These are phyloP conservation scores for Eriocheir sinensis DNA, from an alignment of 1,140 invertebrate species.

Conservation along the genomic window DNA sequence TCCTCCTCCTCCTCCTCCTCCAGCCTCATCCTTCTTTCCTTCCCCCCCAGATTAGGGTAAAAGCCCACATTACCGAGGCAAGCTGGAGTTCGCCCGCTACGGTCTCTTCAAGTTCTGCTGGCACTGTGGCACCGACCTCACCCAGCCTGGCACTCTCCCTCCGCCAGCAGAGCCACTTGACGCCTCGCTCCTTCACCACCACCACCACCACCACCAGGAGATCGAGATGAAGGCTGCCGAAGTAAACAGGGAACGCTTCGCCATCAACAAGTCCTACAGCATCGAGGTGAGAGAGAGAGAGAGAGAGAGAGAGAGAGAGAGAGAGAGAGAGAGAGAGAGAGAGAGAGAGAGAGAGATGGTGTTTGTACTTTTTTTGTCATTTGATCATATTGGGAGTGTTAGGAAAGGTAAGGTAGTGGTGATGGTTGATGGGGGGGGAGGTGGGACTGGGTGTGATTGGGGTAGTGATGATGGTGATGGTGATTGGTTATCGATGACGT, in stretches of 20 bases:
- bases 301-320: too few relatives aligned
- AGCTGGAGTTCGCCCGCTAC: constrained; percentile 73
- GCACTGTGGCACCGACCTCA: constrained; percentile 70
- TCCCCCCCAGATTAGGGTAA: neutral
- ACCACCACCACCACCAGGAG: neutral
- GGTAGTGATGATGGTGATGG: too few relatives aligned
- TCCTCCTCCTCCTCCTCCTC: neutral
- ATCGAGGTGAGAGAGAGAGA: constrained; percentile 92
- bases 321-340: neutral
- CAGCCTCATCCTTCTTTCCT: neutral
- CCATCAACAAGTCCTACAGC: constrained; percentile 97
- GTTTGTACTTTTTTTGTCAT: too few relatives aligned
- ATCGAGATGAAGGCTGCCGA: constrained; percentile 70
- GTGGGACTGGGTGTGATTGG: too few relatives aligned
- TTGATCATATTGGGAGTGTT: too few relatives aligned
- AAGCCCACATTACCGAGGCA: constrained; percentile 29
- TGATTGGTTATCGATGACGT: too few relatives aligned
- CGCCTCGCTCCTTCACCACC: neutral
- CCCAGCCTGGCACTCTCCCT: constrained; percentile 8
- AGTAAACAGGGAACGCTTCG: constrained; percentile 96
- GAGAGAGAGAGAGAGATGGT: too few relatives aligned
- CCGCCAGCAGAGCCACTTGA: neutral
- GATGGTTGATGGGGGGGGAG: neutral
- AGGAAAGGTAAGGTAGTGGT: too few relatives aligned
- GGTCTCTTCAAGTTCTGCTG: constrained; percentile 72